Conservation (phyloP, 2,113 vertebrate species). For the Myrmophylax atrothorax region DNA sequence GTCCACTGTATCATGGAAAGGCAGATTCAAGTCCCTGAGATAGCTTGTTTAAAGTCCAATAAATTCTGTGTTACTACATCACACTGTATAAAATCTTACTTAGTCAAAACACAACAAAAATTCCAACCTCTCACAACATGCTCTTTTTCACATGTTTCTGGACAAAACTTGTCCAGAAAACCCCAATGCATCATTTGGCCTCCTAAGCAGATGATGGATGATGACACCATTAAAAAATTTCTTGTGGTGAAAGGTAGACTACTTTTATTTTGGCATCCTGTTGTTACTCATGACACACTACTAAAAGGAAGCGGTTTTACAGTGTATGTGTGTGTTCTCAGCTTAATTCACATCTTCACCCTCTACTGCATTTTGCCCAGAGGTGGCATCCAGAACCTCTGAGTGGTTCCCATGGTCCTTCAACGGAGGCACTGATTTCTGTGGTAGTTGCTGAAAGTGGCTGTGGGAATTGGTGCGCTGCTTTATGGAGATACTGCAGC, state of each 20-base stretch:
- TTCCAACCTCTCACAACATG: neutral
- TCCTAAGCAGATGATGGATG: neutral
- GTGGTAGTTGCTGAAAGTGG: neutral
- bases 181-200: neutral
- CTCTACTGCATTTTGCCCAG: neutral
- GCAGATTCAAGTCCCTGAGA: neutral
- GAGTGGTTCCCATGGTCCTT: neutral
- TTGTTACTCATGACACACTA: neutral
- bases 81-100: neutral
- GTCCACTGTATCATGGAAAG: neutral
- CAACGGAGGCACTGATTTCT: neutral
- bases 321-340: conserved; percentile 3
- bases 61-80: neutral
- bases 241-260: neutral
- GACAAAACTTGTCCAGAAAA: neutral
- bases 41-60: neutral
- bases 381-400: neutral
- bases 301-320: conserved; percentile 34
- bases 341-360: neutral
- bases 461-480: neutral
- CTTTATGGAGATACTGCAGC: neutral
- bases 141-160: neutral
- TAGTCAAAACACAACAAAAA: neutral
- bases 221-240: neutral
- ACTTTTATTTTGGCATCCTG: conserved; percentile 4